Evolutionary conservation across 1,140 invertebrate genomes (phyloP).

Genomic region (Drosophila pruinosa): DNA sequence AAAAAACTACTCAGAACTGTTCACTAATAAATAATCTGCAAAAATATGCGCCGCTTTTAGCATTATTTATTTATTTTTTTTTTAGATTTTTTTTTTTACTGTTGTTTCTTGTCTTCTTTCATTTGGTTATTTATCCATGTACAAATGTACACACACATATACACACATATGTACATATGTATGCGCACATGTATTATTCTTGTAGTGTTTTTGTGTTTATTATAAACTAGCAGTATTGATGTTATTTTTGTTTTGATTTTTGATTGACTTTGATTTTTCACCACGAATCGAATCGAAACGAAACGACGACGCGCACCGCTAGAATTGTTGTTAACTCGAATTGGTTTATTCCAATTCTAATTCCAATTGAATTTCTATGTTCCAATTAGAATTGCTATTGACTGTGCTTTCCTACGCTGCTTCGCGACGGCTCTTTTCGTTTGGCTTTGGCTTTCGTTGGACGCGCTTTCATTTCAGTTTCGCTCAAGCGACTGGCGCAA

Average conservation of each 20-base stretch:
- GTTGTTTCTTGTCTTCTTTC: neutral
- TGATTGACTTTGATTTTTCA: conserved; percentile 19
- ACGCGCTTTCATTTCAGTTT: conserved; percentile 76
- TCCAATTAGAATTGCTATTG: conserved; percentile 30
- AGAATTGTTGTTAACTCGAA: conserved; percentile 11
- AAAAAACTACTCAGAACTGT: conserved; percentile 23
- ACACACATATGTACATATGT: neutral
- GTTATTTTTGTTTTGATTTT: conserved; percentile 9
- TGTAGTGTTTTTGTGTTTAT: conserved; percentile 13
- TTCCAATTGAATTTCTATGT: conserved; percentile 15
- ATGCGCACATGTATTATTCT: neutral
- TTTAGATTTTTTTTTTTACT: neutral
- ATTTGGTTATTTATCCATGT: neutral
- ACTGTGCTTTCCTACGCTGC: conserved; percentile 6
- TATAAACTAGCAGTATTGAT: conserved; percentile 28
- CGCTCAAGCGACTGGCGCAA: conserved; percentile 72
- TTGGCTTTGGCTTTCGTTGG: conserved; percentile 53
- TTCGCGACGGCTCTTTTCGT: conserved; percentile 8
- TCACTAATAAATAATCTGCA: conserved; percentile 35
- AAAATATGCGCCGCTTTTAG: conserved; percentile 31
- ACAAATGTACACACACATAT: too few relatives aligned
- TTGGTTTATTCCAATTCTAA: neutral
- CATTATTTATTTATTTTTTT: conserved; percentile 36
- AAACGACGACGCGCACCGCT: neutral
- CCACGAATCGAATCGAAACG: neutral